Base-by-base conservation (phyloP, 2,113 vertebrate genomes). In the Ellobius talpinus region DNA sequence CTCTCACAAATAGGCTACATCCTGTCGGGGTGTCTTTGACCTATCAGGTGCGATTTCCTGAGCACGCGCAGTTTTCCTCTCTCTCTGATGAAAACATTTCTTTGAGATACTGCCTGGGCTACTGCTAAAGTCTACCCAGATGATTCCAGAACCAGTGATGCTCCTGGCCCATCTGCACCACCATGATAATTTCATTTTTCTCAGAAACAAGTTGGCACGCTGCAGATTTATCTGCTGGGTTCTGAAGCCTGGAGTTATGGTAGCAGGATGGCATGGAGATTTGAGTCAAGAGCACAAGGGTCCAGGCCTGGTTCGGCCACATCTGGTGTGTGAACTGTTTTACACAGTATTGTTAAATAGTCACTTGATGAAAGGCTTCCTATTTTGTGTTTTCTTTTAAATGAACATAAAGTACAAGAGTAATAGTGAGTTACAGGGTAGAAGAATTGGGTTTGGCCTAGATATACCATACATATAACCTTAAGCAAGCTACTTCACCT, bases 11-110 rank as follows among this genome's bases (percentile, higher is more conserved):
- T 7, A 26, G 50, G 47, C 8, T 52, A 33, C 45, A 33, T 12
- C 36, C 55, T 63, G 16, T 36, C 55, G 33, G 36, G 13, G 23
- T 36, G 81, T 74, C 87, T 93, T 84, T 21, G 88, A 81, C 95
- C 76, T 92, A 95, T 81, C 58, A 96, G 92, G 92, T 10, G 50
- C 72, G 90, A 86, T 95, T 94, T 88, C 79, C 70, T 68, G 87
- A 87, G 10, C 26, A 77, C n/a, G 31, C 33, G 3, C 33, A 47
- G 31, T 36, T 66, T 81, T 33, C 45, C 29, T 66, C 24, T 58
- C 42, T 26, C 31, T 36, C 5, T 4, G 6, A 12, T 10, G 23
- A 52, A 55, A 39, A 77, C 58, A 92, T 82, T 61, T 89, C 77
- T 85, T 0, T 94, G 76, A 47, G 61, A 31, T 23, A 39, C 0